Evolutionary conservation across 2,113 vertebrate genomes (phyloP).

Genomic region (Actenoides hombroni): DNA sequence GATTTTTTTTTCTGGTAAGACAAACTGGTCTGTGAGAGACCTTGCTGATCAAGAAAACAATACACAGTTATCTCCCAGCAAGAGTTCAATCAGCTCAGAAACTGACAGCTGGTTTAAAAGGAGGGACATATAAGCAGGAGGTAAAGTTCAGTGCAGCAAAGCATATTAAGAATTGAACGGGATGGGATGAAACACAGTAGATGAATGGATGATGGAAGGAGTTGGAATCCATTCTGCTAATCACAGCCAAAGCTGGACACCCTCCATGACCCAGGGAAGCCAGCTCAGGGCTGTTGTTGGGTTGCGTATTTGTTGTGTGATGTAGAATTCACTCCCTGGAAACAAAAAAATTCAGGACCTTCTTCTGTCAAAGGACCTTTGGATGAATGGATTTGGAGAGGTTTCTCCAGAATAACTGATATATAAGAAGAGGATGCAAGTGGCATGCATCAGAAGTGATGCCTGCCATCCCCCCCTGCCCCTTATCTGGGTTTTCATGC

Average conservation of each 20-base stretch:
- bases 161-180: neutral
- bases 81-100: constrained; percentile 16
- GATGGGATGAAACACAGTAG: neutral
- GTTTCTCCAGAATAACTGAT: neutral
- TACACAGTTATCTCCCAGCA: neutral
- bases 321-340: neutral
- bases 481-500: neutral
- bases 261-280: neutral
- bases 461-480: neutral
- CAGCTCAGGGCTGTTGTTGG: neutral
- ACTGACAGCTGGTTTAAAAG: constrained; percentile 24
- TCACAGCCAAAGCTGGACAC: neutral
- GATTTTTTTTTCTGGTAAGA: neutral
- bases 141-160: neutral
- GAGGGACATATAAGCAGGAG: neutral
- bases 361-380: neutral
- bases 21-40: neutral
- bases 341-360: neutral
- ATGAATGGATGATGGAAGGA: neutral
- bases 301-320: neutral
- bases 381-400: neutral
- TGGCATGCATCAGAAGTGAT: neutral
- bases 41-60: constrained; percentile 14
- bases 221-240: neutral
- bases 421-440: neutral